A percentile compares a stretch with the other conserved stretches of the same genome.
Evolutionary conservation across 1,140 invertebrate genomes (phyloP).

Genomic region (Drosophila melanica): DNA sequence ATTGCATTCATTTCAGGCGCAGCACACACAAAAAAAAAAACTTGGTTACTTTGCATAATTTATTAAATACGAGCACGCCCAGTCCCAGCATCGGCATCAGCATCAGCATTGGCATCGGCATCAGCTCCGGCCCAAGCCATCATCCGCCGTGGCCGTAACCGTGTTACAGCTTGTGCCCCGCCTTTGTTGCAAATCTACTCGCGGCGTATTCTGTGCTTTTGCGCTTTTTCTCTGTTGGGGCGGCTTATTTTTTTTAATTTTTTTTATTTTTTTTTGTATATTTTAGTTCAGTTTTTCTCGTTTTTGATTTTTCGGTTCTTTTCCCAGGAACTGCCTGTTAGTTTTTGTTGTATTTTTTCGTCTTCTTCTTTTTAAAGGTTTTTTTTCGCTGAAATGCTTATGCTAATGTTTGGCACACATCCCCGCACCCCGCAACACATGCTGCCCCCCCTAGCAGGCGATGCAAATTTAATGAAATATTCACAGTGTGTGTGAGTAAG

Average conservation of each 20-base stretch:
- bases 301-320: slow-evolving; percentile 7
- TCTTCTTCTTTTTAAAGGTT: not conserved
- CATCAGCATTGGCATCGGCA: not conserved
- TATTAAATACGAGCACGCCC: slow-evolving; percentile 53
- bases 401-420: slow-evolving; percentile 54
- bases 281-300: not conserved
- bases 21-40: slow-evolving; percentile 30
- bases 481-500: slow-evolving; percentile 31
- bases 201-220: slow-evolving; percentile 20
- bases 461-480: slow-evolving; percentile 53
- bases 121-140: slow-evolving; percentile 1
- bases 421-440: slow-evolving; percentile 15
- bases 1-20: slow-evolving; percentile 39
- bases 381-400: slow-evolving; percentile 41
- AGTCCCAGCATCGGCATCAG: not conserved
- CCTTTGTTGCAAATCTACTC: slow-evolving; percentile 33
- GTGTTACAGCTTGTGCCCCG: slow-evolving; percentile 19
- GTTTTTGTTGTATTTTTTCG: slow-evolving; percentile 10
- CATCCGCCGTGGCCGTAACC: slow-evolving; percentile 8
- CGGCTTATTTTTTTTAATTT: not conserved
- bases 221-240: slow-evolving; percentile 40
- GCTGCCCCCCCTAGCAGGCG: slow-evolving; percentile 19
- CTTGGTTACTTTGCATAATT: slow-evolving; percentile 67
- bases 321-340: not conserved
- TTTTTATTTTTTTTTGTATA: slow-evolving; percentile 5